Conservation (phyloP, 2,113 vertebrate species). For the Tonatia bakeri region DNA sequence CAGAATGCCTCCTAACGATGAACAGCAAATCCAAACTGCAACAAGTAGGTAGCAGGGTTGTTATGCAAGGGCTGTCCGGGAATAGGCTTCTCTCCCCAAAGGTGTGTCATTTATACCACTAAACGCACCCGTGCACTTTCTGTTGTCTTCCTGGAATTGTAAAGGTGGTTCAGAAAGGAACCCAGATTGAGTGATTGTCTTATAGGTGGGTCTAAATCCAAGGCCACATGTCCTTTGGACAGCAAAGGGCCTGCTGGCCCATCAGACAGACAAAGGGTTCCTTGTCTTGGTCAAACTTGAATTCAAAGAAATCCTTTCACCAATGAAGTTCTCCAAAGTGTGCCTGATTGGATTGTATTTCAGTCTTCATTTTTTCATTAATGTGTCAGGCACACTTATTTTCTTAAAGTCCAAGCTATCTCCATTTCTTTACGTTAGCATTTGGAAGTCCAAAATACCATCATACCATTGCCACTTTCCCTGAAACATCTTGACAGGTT, state of each 20-base stretch:
- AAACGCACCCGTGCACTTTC: background rate
- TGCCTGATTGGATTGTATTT: background rate
- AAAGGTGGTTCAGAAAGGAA: slow-evolving; percentile 4
- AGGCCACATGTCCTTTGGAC: background rate
- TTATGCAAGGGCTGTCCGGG: background rate
- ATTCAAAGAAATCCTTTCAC: slow-evolving; percentile 14
- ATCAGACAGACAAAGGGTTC: background rate
- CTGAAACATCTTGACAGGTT: background rate
- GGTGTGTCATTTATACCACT: background rate
- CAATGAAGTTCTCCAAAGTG: background rate
- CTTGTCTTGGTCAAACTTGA: background rate
- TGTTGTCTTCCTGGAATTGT: background rate
- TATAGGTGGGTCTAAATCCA: background rate
- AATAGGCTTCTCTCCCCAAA: background rate
- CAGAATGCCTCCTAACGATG: background rate
- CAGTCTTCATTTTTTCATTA: slow-evolving; percentile 25
- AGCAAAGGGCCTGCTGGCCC: background rate
- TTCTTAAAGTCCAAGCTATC: background rate
- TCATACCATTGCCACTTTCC: background rate
- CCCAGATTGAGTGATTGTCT: background rate
- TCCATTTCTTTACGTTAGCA: background rate
- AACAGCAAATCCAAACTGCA: background rate
- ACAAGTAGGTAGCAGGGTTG: background rate
- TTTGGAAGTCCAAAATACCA: background rate
- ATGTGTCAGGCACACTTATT: background rate